Percentiles rank a stretch among this genome's conserved stretches.
Conservation (phyloP, 2,797 vertebrate genomes). For the Sylvilagus floridanus region DNA sequence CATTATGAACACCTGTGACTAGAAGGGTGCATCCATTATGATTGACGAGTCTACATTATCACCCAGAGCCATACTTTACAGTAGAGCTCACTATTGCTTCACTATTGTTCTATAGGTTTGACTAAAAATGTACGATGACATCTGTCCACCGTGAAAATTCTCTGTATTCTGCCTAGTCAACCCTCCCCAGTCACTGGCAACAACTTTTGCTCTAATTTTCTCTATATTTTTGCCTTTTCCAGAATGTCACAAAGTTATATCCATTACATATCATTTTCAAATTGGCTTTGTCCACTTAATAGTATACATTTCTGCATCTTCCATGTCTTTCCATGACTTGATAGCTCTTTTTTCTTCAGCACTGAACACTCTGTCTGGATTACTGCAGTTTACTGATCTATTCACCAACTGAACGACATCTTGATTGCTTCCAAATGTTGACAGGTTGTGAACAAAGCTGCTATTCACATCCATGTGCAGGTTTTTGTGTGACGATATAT, state of each 20-base stretch:
- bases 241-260: no score
- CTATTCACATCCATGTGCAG: neutral
- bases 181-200: neutral
- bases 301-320: neutral
- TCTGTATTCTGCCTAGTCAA: neutral
- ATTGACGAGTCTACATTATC: neutral
- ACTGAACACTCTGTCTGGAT: neutral
- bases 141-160: neutral
- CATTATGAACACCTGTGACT: neutral
- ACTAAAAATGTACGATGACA: neutral
- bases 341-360: neutral
- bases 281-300: neutral
- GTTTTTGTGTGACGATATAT: neutral
- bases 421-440: no score
- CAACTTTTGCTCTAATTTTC: neutral
- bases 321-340: neutral
- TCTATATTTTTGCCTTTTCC: neutral
- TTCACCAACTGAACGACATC: no score
- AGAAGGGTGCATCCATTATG: neutral
- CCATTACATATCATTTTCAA: neutral
- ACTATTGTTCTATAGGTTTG: neutral
- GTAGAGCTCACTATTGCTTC: neutral
- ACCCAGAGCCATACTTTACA: neutral
- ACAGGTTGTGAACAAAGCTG: no score
- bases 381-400: neutral